Percentiles rank a stretch among this genome's conserved stretches.
phyloP scores from a whole-genome alignment of 1,140 invertebrate species.

The Lasaia peninsularis region DNA sequence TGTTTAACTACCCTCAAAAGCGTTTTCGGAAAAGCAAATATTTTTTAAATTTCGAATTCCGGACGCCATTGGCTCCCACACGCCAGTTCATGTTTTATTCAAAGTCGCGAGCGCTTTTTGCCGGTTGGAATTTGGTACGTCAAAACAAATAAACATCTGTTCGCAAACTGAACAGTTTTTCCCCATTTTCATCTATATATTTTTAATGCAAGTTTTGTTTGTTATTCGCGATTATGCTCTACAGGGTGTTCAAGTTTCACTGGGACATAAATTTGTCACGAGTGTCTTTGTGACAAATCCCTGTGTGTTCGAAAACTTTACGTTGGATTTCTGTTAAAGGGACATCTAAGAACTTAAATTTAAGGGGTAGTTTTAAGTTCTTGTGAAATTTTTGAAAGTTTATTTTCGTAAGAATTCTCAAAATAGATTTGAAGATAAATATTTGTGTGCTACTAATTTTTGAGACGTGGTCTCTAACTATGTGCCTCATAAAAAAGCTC shows the following conservation, averaged over 20 bases:
- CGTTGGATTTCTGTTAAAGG: no score
- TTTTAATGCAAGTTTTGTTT: neutral
- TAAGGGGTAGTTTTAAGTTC: no score
- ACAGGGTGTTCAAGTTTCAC: neutral
- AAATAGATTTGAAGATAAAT: no score
- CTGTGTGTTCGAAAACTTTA: no score
- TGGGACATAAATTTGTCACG: no score
- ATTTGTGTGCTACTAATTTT: no score
- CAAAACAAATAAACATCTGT: constrained; percentile 11
- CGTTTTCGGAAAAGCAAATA: neutral
- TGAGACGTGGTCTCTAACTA: no score
- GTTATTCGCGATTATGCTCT: neutral
- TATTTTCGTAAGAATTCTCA: no score
- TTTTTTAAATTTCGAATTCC: constrained; percentile 13
- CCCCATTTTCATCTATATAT: neutral
- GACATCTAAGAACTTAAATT: no score
- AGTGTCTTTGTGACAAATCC: no score
- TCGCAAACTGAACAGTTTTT: neutral
- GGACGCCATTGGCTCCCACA: neutral
- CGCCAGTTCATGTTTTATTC: neutral
- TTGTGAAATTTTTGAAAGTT: no score
- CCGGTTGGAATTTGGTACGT: neutral
- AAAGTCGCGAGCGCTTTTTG: constrained; percentile 6
- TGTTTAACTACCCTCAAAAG: neutral
- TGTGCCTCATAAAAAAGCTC: no score